Conservation (phyloP, 2,888 invertebrate genomes). For the Andrena trimmerana region DNA sequence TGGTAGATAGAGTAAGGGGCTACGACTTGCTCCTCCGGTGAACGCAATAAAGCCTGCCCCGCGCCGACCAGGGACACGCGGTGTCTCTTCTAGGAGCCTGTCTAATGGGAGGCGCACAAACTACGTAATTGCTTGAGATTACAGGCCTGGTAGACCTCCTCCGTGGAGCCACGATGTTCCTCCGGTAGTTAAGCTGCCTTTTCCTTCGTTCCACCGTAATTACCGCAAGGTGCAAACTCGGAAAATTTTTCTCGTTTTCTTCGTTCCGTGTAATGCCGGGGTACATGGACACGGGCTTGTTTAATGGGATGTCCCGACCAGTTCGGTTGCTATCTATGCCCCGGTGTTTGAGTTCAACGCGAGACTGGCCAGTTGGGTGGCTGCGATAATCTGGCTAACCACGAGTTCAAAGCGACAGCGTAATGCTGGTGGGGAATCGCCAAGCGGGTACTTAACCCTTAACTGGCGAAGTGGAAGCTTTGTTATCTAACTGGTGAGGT, state of each 20-base stretch:
- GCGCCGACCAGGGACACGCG: constrained; percentile 39
- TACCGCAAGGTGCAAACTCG: constrained; percentile 82
- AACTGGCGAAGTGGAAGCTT: no score
- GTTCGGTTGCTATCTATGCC: background rate
- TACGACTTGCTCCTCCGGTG: constrained; percentile 23
- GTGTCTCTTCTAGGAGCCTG: constrained; percentile 59
- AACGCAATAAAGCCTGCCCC: constrained; percentile 26
- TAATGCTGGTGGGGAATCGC: background rate
- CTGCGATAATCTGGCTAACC: background rate
- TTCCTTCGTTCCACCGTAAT: constrained; percentile 72
- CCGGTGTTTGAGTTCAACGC: constrained; percentile 9
- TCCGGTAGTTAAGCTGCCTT: constrained; percentile 66
- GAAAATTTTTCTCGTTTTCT: constrained; percentile 74
- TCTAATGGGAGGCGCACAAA: constrained; percentile 75
- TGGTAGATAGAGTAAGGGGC: constrained; percentile 56
- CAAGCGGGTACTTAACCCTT: background rate
- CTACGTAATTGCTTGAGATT: constrained; percentile 80
- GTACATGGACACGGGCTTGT: constrained; percentile 58
- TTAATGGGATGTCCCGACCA: constrained; percentile 41
- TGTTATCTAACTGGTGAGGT: no score
- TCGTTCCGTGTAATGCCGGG: constrained; percentile 74
- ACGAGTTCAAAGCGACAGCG: background rate
- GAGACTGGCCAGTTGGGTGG: constrained; percentile 19
- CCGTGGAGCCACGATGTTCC: constrained; percentile 51
- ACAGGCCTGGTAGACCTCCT: constrained; percentile 75